Percentiles rank a stretch among this genome's conserved stretches.
Conservation (phyloP, 2,113 vertebrate genomes). For the Poecile atricapillus region DNA sequence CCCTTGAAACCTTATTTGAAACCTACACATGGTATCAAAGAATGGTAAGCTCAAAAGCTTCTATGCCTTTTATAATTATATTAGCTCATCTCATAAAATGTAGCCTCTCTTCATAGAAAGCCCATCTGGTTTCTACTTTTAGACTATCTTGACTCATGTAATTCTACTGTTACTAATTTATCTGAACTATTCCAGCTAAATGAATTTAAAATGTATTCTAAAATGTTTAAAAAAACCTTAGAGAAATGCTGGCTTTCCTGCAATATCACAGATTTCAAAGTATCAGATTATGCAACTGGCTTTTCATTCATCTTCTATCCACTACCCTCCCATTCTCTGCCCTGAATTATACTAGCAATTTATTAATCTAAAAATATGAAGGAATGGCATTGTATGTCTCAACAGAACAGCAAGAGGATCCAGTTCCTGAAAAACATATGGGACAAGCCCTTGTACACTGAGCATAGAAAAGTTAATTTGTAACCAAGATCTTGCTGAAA, state of each 20-base stretch:
- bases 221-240: background rate
- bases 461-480: slow-evolving; percentile 44
- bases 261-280: background rate
- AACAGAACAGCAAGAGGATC: slow-evolving; percentile 16
- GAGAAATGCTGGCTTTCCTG: background rate
- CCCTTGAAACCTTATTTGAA: background rate
- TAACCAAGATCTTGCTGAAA: slow-evolving; percentile 42
- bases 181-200: background rate
- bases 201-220: background rate
- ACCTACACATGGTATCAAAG: background rate
- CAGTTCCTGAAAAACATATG: slow-evolving; percentile 29
- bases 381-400: background rate
- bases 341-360: background rate
- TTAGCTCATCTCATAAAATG: background rate
- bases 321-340: background rate
- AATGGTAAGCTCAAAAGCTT: background rate
- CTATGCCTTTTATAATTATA: background rate
- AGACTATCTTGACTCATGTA: background rate
- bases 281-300: background rate
- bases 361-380: background rate
- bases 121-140: background rate
- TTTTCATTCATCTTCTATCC: background rate
- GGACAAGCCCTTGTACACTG: background rate
- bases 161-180: background rate
- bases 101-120: background rate